Conservation (phyloP, 2,797 vertebrate genomes). For the Phyllotis vaccarum region DNA sequence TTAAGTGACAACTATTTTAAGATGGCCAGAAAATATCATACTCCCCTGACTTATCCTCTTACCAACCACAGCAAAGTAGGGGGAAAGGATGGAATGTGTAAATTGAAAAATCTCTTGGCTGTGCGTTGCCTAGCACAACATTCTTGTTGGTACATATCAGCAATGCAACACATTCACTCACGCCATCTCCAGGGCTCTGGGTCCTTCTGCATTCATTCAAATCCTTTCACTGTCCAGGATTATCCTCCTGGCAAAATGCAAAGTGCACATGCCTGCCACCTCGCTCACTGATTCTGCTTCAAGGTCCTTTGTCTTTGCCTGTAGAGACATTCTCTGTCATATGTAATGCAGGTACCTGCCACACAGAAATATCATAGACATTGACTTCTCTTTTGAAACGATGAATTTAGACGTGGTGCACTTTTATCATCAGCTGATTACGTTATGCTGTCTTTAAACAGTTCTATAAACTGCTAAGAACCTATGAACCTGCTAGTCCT, state of each 20-base stretch:
- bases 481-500: neutral
- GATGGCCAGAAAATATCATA: slow-evolving; percentile 72
- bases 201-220: slow-evolving; percentile 14
- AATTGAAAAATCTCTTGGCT: slow-evolving; percentile 63
- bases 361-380: neutral
- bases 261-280: no score
- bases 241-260: neutral
- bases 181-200: neutral
- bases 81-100: slow-evolving; percentile 36
- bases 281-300: neutral
- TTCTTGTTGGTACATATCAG: neutral
- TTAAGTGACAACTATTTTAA: slow-evolving; percentile 80
- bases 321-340: neutral
- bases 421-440: neutral
- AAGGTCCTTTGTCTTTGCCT: neutral
- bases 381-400: neutral
- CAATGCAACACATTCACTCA: slow-evolving; percentile 11
- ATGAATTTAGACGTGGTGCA: neutral
- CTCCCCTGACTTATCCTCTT: slow-evolving; percentile 60
- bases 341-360: neutral
- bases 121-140: slow-evolving; percentile 28
- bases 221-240: neutral
- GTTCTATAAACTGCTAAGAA: neutral
- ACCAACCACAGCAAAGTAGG: slow-evolving; percentile 49
- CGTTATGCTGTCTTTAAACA: neutral